Conservation (phyloP, 2,113 vertebrate species). For the Sturnus vulgaris region DNA sequence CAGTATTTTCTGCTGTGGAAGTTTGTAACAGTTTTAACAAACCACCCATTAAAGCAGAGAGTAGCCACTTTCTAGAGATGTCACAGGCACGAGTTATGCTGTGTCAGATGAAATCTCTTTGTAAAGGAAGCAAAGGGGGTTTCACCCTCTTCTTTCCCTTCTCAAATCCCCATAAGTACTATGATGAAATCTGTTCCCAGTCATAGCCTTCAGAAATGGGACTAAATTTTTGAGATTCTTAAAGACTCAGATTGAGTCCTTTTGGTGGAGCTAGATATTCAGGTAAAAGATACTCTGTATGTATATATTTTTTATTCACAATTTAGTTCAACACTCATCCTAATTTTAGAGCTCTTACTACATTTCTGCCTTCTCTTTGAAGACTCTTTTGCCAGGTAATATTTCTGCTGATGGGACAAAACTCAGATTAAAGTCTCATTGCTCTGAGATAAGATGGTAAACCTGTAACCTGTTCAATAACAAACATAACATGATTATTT, state of each 20-base stretch:
- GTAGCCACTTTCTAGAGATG: not conserved
- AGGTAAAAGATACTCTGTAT: not conserved
- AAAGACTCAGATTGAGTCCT: not conserved
- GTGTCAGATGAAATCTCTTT: not conserved
- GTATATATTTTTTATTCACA: not conserved
- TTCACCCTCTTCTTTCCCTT: not conserved
- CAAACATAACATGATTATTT: not conserved
- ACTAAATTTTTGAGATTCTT: not conserved
- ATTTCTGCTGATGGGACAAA: not conserved
- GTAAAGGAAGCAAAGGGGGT: not conserved
- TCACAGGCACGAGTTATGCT: not conserved
- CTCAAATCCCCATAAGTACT: not conserved
- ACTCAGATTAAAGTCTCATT: not conserved
- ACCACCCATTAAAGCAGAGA: not conserved
- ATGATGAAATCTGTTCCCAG: not conserved
- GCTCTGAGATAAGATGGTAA: not conserved
- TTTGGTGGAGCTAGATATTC: slow-evolving; percentile 52
- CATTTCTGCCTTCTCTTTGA: not conserved
- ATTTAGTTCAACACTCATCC: not conserved
- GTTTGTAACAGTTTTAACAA: not conserved
- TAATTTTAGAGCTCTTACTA: not conserved
- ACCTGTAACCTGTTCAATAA: not conserved
- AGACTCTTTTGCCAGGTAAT: not conserved
- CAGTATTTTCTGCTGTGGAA: not conserved
- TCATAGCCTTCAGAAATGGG: not conserved